Evolutionary conservation across 2,888 invertebrate genomes (phyloP).

Genomic region (Neoitamus cyanurus): DNA sequence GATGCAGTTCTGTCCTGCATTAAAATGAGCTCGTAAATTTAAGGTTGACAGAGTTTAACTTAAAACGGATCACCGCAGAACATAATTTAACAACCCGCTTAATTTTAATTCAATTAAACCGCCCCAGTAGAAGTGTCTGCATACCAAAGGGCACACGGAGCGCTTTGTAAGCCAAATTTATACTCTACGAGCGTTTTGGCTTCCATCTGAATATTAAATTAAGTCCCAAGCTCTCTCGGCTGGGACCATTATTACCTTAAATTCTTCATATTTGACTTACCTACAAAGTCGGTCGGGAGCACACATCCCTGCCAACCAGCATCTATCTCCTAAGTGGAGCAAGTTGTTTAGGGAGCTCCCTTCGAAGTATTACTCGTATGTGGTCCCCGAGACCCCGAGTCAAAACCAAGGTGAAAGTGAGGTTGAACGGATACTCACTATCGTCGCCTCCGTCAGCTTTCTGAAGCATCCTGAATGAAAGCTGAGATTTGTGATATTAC

Average conservation of each 20-base stretch:
- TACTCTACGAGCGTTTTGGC: background rate
- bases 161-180: background rate
- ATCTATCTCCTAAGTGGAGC: background rate
- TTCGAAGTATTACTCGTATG: background rate
- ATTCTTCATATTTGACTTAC: slow-evolving; percentile 21
- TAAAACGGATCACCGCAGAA: background rate
- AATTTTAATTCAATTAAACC: slow-evolving; percentile 24
- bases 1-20: background rate
- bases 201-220: slow-evolving; percentile 16
- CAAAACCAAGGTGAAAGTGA: background rate
- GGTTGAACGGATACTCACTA: background rate
- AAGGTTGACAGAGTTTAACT: background rate
- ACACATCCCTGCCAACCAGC: background rate
- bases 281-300: background rate
- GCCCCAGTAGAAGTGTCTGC: background rate
- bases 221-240: background rate
- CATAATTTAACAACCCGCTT: slow-evolving; percentile 9
- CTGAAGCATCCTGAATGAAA: background rate
- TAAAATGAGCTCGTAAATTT: slow-evolving; percentile 1
- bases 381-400: background rate
- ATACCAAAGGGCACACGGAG: background rate
- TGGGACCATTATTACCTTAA: slow-evolving; percentile 7
- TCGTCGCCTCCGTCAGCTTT: background rate
- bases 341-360: background rate
- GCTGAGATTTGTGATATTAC: no score